These are phyloP conservation scores for Melanostigma gelatinosum DNA, from an alignment of 2,113 vertebrate species.

Conservation along the genomic window DNA sequence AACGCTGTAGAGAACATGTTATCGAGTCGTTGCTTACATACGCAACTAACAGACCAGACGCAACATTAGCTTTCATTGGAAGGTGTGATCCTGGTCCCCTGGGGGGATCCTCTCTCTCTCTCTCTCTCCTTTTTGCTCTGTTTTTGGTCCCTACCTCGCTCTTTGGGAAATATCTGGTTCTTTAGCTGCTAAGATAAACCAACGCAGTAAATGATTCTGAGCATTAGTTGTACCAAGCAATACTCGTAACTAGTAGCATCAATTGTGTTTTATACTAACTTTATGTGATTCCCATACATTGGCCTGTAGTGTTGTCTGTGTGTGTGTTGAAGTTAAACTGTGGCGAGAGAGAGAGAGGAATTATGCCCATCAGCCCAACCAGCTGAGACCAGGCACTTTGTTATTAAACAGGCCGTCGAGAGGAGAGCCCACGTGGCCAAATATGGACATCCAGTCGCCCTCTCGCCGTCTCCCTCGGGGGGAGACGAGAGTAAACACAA, in stretches of 20 bases:
- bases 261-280: background rate
- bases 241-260: background rate
- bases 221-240: background rate
- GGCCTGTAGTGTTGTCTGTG: background rate
- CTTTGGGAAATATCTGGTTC: background rate
- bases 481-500: constrained; percentile 24
- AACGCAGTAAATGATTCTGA: background rate
- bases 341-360: constrained; percentile 5
- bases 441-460: constrained; percentile 76
- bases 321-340: constrained; percentile 8
- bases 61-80: background rate
- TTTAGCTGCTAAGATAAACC: background rate
- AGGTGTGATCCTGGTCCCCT: background rate
- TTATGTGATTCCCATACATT: background rate
- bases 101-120: too few relatives aligned
- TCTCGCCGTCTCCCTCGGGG: constrained; percentile 38
- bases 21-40: too few relatives aligned
- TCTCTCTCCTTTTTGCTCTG: too few relatives aligned
- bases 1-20: too few relatives aligned
- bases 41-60: background rate
- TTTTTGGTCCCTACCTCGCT: background rate
- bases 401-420: constrained; percentile 71
- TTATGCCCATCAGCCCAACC: constrained; percentile 51
- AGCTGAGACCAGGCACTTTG: constrained; percentile 64
- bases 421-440: constrained; percentile 71